Conservation (phyloP, 2,113 vertebrate species). For the Ctenodactylus gundi region DNA sequence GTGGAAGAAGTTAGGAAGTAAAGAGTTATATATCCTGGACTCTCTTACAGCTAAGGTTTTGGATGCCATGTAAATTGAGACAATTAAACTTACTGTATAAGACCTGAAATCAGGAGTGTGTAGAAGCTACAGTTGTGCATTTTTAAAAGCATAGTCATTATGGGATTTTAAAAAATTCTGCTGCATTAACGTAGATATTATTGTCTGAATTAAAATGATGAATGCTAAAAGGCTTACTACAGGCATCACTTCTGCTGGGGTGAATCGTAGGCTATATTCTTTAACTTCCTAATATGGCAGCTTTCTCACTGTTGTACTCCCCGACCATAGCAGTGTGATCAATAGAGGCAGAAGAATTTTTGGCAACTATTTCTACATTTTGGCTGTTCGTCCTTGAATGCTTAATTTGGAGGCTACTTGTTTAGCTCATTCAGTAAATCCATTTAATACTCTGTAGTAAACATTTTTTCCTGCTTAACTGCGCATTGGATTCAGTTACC, state of each 20-base stretch:
- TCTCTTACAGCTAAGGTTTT: neutral
- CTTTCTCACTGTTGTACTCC: neutral
- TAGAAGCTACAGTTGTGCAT: neutral
- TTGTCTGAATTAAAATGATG: neutral
- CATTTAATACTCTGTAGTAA: neutral
- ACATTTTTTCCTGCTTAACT: neutral
- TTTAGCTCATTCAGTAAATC: neutral
- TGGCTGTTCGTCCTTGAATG: constrained; percentile 1
- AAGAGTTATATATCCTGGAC: neutral
- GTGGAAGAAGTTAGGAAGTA: neutral
- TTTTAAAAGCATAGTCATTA: neutral
- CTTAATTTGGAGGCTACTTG: neutral
- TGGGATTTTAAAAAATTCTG: neutral
- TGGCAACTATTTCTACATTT: neutral
- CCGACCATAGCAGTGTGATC: neutral
- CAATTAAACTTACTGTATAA: neutral
- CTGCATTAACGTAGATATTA: neutral
- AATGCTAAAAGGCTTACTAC: neutral
- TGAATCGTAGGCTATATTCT: neutral
- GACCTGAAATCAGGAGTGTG: neutral
- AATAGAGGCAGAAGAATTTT: neutral
- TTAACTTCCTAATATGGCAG: neutral
- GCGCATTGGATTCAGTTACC: neutral
- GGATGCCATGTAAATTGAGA: neutral
- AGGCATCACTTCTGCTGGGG: neutral